Evolutionary conservation across 2,113 vertebrate genomes (phyloP), one percentile per base, ranked within the genome.

Genomic region (Cyanoramphus novaezelandiae): DNA sequence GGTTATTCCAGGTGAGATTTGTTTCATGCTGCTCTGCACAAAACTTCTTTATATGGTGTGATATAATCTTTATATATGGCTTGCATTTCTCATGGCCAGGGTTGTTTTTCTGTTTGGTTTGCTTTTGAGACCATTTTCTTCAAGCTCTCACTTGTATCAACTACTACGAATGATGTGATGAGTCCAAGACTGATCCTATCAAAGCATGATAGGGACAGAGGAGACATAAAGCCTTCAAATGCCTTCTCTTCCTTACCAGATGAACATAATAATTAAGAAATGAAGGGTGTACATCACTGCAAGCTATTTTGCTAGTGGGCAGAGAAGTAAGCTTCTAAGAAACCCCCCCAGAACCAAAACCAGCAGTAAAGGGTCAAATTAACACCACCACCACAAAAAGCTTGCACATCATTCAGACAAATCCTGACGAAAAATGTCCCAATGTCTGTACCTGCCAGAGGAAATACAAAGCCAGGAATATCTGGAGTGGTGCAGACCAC

Each of bases 401-500:
- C 7, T 53, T 83, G 33, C 24, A 39, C 18, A 53, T 70, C 5
- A 43, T 50, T 63, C 62, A 88, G 19, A 83, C 5, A 0, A 64
- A 50, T 11, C 37, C 20, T 67, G 33, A 49, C 62, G 62, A 17
- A 47, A 76, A 78, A 31, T 0, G 7, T 29, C 63, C 79, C 41
- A 49, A 17, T 10, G 28, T 59, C 50, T 69, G 39, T 97, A 99
- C 99, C 99, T 99, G 92, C 99, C 99, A 99, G 33, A 99, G 99
- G 95, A 99, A 99, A 96, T 98, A 99, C 6, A 99, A 97, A 3
- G 99, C 99, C 80, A 99, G 98, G 70, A 98, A 80, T 71, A 99
- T 99, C 98, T 99, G 99, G 82, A 99, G 97, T 2, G 99, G 99
- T 4, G 99, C 98, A n/a, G 99, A 99, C 99, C 99, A 99, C 93